Conservation (phyloP, 2,797 vertebrate species). For the Hoplostethus mediterraneus region DNA sequence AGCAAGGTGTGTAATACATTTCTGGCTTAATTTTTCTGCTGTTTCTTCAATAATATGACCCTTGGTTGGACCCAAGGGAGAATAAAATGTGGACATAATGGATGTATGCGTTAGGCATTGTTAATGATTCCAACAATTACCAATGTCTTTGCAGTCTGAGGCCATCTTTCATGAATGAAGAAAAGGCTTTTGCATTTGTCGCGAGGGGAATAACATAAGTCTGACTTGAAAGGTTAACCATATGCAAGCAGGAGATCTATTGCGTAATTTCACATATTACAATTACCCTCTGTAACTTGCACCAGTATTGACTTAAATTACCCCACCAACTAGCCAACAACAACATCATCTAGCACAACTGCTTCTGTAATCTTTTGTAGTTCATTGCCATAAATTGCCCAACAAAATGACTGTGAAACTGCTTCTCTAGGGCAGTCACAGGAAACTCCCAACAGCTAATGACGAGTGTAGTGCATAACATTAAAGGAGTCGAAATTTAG, state of each 20-base stretch:
- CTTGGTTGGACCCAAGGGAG: too few relatives aligned
- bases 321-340: background rate
- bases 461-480: background rate
- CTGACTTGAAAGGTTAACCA: background rate
- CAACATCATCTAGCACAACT: slow-evolving; percentile 11
- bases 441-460: background rate
- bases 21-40: too few relatives aligned
- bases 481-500: background rate
- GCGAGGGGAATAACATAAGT: background rate
- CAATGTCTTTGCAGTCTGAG: background rate
- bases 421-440: background rate
- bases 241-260: background rate
- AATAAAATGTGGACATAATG: too few relatives aligned
- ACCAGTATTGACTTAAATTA: background rate
- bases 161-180: background rate
- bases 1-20: too few relatives aligned
- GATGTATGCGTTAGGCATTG: too few relatives aligned
- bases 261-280: slow-evolving; percentile 15
- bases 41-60: too few relatives aligned
- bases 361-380: slow-evolving; percentile 4
- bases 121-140: background rate
- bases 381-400: slow-evolving; percentile 17
- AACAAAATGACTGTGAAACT: background rate
- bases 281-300: slow-evolving; percentile 15
- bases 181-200: background rate